Base-by-base conservation (phyloP, 2,888 invertebrate species). In the Leucania comma region DNA sequence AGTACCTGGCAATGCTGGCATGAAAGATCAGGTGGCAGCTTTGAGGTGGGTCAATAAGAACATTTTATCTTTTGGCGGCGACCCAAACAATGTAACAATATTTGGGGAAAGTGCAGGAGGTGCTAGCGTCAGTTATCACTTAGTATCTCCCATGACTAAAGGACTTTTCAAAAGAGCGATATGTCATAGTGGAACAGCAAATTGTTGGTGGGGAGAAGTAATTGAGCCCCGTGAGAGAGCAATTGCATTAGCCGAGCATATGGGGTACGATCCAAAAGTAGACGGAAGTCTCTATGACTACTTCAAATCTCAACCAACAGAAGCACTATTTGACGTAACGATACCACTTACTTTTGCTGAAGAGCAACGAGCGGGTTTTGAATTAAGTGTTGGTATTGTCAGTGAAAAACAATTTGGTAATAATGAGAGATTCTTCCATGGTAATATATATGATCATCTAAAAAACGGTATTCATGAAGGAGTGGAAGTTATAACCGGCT, bases 401-500 rank as follows among this genome's bases (percentile, higher is more conserved):
- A 82, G 76, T 70, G 92, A 93, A 77, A 87, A 88, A 42, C 46
- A 84, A 60, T 91, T 91, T 65, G 89, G 75, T 12, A 60, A 84
- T 8, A 85, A 73, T 26, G 88, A 89, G 50, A 72, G 78, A 64
- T 90, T 86, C 68, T 89, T 89, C 32, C 62, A 75, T 24, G 89
- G 87, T 6, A 78, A 88, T 61, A 58, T 84, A 6, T 70, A 62
- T 38, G 92, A 96, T 48, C 87, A 91, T 51, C 77, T 93, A 35
- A 90, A 93, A 78, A 87, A 92, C 22, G 96, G 96, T 26, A 91
- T 91, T 14, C 90, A 96, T 56, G 82, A 88, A 67, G 88, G 77
- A 20, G 93, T 97, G 1, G 97, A 97, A 0, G 96, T 97, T 90
- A 97, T 98, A 88, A 93, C 97, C 20, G 98, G 98, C 4, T 89